Evolutionary conservation across 2,797 vertebrate genomes (phyloP).

Genomic region (Echiichthys vipera): DNA sequence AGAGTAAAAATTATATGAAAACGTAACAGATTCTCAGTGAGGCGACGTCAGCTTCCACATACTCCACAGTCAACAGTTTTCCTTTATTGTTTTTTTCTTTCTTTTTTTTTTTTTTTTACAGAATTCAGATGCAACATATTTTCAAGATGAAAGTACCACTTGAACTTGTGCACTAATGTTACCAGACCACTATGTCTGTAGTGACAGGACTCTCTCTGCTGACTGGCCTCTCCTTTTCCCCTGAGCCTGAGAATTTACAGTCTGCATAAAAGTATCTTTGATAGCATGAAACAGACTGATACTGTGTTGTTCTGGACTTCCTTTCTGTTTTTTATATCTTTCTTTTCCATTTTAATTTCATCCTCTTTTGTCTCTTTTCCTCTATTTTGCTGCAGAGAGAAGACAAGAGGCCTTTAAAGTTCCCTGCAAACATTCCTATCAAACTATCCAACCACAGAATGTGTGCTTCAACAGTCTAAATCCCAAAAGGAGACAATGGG

Average conservation of each 20-base stretch:
- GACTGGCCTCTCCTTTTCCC: slow-evolving; percentile 53
- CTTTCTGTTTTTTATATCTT: not conserved
- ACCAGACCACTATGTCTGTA: slow-evolving; percentile 14
- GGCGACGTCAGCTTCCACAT: not conserved
- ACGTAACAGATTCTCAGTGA: slow-evolving; percentile 10
- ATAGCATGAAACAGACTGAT: slow-evolving; percentile 53
- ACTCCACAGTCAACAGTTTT: not conserved
- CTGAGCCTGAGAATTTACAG: slow-evolving; percentile 43
- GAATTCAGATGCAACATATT: slow-evolving; percentile 13
- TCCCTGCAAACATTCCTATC: slow-evolving; percentile 52
- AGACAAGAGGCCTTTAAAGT: slow-evolving; percentile 31
- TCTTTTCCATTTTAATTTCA: not conserved
- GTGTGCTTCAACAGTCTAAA: slow-evolving; percentile 16
- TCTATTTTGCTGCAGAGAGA: not conserved
- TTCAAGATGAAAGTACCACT: not conserved
- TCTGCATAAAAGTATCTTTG: slow-evolving; percentile 75
- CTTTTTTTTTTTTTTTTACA: not conserved
- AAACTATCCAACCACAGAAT: slow-evolving; percentile 34
- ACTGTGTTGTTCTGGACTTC: slow-evolving; percentile 24
- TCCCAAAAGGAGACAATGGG: not conserved
- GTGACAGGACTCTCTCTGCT: slow-evolving; percentile 49
- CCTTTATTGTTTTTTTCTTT: not conserved
- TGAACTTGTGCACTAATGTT: slow-evolving; percentile 10
- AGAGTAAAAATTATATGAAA: slow-evolving; percentile 14
- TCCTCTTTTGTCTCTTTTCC: not conserved